Base-by-base conservation (phyloP, 2,888 invertebrate genomes). In the Cheilosia grossa region DNA sequence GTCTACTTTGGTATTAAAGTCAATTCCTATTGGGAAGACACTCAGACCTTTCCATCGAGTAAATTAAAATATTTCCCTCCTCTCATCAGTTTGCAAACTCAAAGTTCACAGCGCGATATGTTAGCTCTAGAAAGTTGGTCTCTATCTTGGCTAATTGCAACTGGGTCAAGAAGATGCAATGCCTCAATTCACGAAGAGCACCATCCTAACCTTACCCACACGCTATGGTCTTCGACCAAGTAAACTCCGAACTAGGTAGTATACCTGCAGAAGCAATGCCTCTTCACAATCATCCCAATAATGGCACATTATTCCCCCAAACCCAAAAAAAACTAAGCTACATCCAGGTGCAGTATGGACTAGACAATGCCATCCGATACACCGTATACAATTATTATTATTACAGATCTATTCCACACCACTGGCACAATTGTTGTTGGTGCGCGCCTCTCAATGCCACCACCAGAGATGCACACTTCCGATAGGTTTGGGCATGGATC, bases 371-470 rank as follows among this genome's bases (percentile, higher is more conserved):
- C 79, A 83, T 75, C 80, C 69, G 74, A 79, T 83, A 49, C 21
- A 47, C 61, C 70, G 42, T 73, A 58, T 51, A 81, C 81, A 85
- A 85, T 85, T 85, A 81, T 85, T 85, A 72, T 85, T 85, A 85
- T 85, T 85, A 85, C 72, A 77, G 81, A 85, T 80, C 81, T 80
- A 75, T 75, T 80, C 81, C 72, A 81, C 80, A 77, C 72, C 85
- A 77, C 67, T 85, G 85, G 85, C 81, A 81, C 81, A 85, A 81
- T 85, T 85, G 59, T 66, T 10, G 69, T 30, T 30, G 30, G 9
- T 30, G 54, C 51, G 63, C 21, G 53, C 44, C 61, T 49, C 63
- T 64, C 66, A 75, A 66, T 75, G 54, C 66, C 49, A 58, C 53
- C 69, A 47, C 37, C 15, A 33, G 47, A 80, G 85, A 85, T 85